Evolutionary conservation across 37 sponge, comb jelly and placozoan species (phyloP).

Genomic region (Oopsacas minuta): DNA sequence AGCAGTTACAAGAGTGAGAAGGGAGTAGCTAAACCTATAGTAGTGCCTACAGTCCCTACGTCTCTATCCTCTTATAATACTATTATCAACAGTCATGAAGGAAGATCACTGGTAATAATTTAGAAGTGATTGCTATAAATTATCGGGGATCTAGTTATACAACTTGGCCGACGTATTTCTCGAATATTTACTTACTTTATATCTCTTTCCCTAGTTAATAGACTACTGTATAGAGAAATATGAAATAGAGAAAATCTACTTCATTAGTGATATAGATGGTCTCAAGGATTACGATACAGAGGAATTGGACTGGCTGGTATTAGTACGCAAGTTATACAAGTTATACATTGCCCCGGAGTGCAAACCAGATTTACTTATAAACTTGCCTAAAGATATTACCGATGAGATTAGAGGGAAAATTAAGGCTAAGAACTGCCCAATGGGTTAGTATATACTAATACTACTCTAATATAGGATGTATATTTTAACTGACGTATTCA

Average conservation of each 20-base stretch:
- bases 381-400: not conserved
- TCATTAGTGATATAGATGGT: not conserved
- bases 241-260: not conserved
- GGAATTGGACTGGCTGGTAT: not conserved
- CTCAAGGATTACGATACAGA: not conserved
- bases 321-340: not conserved
- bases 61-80: not conserved
- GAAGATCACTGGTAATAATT: conserved; percentile 6
- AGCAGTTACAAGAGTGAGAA: conserved; percentile 1
- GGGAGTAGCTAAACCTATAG: not conserved
- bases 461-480: too few relatives aligned
- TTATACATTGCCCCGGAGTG: not conserved
- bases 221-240: conserved; percentile 10
- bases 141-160: not conserved
- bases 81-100: conserved; percentile 9
- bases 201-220: not conserved
- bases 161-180: too few relatives aligned
- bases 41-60: not conserved
- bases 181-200: not conserved
- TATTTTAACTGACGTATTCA: too few relatives aligned
- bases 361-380: not conserved
- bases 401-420: not conserved
- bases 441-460: not conserved
- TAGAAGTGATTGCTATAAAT: not conserved
- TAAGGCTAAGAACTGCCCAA: not conserved